Evolutionary conservation across 1,140 invertebrate genomes (phyloP).

Genomic region (Ectropis grisescens): DNA sequence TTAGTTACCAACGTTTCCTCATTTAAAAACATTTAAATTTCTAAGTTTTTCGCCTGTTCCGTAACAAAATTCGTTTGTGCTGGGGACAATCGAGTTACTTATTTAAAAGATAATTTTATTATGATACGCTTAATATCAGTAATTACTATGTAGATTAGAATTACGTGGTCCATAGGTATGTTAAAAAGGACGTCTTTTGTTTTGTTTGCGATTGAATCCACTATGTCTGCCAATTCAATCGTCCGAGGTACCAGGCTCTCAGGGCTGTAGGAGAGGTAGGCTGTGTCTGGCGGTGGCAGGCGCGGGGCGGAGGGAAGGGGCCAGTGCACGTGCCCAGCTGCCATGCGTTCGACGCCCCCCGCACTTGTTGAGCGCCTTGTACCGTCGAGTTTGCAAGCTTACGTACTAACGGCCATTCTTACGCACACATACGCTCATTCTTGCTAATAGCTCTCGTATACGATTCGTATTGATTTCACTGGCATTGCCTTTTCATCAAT

Average conservation of each 20-base stretch:
- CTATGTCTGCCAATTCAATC: constrained; percentile 56
- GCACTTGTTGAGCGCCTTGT: constrained; percentile 53
- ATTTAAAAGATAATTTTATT: no score
- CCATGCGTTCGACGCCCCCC: constrained; percentile 41
- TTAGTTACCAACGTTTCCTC: no score
- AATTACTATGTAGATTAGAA: no score
- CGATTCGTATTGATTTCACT: constrained; percentile 21
- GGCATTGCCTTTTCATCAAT: neutral
- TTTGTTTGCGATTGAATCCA: constrained; percentile 23
- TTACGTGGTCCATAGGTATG: no score
- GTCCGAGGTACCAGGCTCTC: constrained; percentile 38
- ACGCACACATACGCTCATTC: constrained; percentile 23
- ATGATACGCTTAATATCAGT: no score
- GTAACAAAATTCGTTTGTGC: no score
- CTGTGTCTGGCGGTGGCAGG: constrained; percentile 16
- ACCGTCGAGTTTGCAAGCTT: constrained; percentile 7
- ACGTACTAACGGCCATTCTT: constrained; percentile 15
- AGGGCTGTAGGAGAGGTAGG: constrained; percentile 26
- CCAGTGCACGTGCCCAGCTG: constrained; percentile 46
- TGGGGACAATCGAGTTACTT: no score
- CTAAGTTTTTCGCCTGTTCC: no score
- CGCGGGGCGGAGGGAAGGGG: constrained; percentile 14
- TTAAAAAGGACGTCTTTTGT: no score
- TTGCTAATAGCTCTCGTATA: constrained; percentile 12
- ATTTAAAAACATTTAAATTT: no score